These are phyloP conservation scores for Drosophila testacea DNA, from an alignment of 2,888 invertebrate genomes.

Conservation along the genomic window DNA sequence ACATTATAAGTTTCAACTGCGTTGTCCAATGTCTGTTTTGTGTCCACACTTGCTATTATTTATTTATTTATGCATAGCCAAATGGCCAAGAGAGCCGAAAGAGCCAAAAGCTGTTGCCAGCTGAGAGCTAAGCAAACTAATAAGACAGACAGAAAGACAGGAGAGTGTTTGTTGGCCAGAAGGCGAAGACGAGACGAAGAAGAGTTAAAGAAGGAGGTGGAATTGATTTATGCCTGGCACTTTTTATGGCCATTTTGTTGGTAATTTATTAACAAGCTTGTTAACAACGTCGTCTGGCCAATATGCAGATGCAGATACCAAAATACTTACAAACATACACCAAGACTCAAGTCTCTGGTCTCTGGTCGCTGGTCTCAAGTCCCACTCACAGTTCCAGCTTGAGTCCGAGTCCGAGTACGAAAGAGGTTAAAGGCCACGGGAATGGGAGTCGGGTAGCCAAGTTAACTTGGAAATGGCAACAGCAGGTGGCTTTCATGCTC, in stretches of 20 bases:
- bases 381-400: not conserved
- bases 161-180: not conserved
- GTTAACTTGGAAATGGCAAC: constrained; percentile 44
- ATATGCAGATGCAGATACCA: constrained; percentile 65
- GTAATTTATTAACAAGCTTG: constrained; percentile 81
- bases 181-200: not conserved
- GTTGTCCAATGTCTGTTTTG: constrained; percentile 64
- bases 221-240: constrained; percentile 79
- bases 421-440: constrained; percentile 72
- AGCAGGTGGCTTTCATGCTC: constrained; percentile 71
- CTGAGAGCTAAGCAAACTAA: constrained; percentile 31
- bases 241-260: constrained; percentile 81
- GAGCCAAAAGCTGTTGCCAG: constrained; percentile 32
- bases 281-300: constrained; percentile 72
- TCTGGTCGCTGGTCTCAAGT: constrained; percentile 13
- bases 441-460: constrained; percentile 8
- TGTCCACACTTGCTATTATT: constrained; percentile 75
- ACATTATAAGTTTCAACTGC: constrained; percentile 52
- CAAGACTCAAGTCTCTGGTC: constrained; percentile 15
- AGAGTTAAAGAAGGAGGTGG: constrained; percentile 44
- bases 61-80: constrained; percentile 72
- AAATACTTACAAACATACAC: constrained; percentile 24
- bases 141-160: constrained; percentile 15
- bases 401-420: constrained; percentile 14
- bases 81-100: constrained; percentile 12